Evolutionary conservation across 2,888 invertebrate species (phyloP).

Genomic region (Stegana nigrithorax): DNA sequence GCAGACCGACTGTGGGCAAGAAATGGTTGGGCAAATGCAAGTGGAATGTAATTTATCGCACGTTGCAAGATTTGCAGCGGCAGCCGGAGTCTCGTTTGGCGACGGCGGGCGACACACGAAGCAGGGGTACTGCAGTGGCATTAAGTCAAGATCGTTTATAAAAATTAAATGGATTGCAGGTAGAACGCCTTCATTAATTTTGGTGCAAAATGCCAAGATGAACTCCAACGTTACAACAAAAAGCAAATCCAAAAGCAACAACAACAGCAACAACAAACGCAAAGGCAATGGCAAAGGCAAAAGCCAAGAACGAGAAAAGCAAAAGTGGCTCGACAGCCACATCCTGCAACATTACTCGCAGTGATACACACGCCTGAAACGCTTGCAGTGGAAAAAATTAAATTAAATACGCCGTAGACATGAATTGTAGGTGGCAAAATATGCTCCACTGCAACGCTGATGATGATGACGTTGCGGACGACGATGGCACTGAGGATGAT

Average conservation of each 20-base stretch:
- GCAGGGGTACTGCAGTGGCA: slow-evolving; percentile 44
- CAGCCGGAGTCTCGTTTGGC: not conserved
- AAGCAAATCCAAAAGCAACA: not conserved
- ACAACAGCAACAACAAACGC: not conserved
- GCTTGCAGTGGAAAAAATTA: slow-evolving; percentile 18
- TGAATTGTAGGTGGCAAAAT: slow-evolving; percentile 44
- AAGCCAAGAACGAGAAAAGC: not conserved
- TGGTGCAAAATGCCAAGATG: slow-evolving; percentile 19
- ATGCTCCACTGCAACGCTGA: not conserved
- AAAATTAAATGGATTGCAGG: slow-evolving; percentile 62
- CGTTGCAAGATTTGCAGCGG: not conserved
- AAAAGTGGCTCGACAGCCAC: slow-evolving; percentile 6
- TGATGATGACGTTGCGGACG: not conserved
- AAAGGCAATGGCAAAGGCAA: not conserved
- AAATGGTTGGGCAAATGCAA: slow-evolving; percentile 10
- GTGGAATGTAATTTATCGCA: slow-evolving; percentile 23
- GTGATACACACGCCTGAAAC: not conserved
- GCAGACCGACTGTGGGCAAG: not conserved
- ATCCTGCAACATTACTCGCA: not conserved
- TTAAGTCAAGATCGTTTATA: slow-evolving; percentile 57
- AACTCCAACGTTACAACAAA: slow-evolving; percentile 14
- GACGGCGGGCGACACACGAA: not conserved
- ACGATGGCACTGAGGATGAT: too few species aligned
- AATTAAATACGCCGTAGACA: slow-evolving; percentile 17
- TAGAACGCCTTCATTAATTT: slow-evolving; percentile 65